These are phyloP conservation scores for Orthosia gracilis DNA, from an alignment of 2,888 invertebrate species.

Conservation along the genomic window DNA sequence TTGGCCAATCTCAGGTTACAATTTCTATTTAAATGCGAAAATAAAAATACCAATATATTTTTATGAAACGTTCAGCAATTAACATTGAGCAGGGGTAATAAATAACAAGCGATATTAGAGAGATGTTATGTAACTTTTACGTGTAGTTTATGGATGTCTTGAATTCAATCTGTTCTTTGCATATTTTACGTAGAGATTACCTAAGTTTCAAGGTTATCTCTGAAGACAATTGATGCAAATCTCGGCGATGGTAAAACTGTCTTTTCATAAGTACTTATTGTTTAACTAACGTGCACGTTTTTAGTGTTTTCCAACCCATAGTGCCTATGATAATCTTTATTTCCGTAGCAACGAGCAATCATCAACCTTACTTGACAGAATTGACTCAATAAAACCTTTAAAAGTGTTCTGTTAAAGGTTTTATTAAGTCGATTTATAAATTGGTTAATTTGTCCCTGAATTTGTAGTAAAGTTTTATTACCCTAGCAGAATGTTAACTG, in stretches of 20 bases:
- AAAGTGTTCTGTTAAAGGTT: background rate
- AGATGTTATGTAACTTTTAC: conserved; percentile 5
- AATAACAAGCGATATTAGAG: background rate
- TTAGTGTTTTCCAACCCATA: background rate
- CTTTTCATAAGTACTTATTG: background rate
- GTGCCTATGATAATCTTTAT: background rate
- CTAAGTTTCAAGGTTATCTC: conserved; percentile 16
- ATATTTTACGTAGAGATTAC: conserved; percentile 4
- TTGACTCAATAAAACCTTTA: background rate
- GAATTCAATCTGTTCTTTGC: conserved; percentile 2
- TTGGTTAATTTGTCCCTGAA: background rate
- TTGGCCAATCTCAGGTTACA: conserved; percentile 16
- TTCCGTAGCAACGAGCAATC: background rate
- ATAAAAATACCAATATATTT: conserved; percentile 60
- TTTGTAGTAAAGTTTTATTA: conserved; percentile 3
- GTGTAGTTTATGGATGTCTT: background rate
- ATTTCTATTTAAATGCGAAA: conserved; percentile 52
- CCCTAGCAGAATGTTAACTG: conserved; percentile 23
- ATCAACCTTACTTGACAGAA: background rate
- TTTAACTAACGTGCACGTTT: conserved; percentile 1
- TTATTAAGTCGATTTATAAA: no score
- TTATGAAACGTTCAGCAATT: conserved; percentile 31
- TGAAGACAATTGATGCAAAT: conserved; percentile 26
- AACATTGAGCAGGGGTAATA: conserved; percentile 32
- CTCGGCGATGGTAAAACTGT: conserved; percentile 6